Conservation (phyloP, 2,113 vertebrate species). For the Antigone vipio region DNA sequence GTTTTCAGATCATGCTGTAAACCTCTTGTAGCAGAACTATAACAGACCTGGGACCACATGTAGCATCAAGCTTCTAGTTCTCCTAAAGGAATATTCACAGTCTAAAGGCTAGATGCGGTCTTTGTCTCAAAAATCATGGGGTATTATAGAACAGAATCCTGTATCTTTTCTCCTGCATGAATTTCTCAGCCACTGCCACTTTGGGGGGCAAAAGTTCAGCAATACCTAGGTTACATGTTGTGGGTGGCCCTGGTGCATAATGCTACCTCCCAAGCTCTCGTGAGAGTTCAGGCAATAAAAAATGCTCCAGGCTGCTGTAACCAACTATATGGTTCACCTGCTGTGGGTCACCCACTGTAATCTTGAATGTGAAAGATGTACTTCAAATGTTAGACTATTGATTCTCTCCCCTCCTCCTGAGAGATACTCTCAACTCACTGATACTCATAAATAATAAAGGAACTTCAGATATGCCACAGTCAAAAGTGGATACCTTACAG, state of each 20-base stretch:
- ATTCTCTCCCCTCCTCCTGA: not conserved
- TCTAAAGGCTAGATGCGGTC: not conserved
- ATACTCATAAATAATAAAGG: constrained; percentile 42
- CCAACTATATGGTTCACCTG: not conserved
- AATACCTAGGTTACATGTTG: not conserved
- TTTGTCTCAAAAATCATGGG: not conserved
- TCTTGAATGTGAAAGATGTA: not conserved
- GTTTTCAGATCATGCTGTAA: not conserved
- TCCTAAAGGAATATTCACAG: not conserved
- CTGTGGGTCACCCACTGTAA: not conserved
- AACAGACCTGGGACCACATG: not conserved
- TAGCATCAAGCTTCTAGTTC: not conserved
- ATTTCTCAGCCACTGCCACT: not conserved
- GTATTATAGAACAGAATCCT: not conserved
- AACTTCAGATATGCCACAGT: not conserved
- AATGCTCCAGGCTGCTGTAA: not conserved
- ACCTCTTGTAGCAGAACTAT: not conserved
- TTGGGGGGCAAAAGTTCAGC: not conserved
- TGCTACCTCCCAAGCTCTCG: not conserved
- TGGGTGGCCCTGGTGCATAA: not conserved
- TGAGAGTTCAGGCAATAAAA: not conserved
- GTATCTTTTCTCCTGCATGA: not conserved
- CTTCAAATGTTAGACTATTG: not conserved
- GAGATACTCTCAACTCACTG: not conserved
- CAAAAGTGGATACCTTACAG: not conserved